Percentiles rank a stretch among this genome's conserved stretches.
These are phyloP conservation scores for Microctonus brassicae DNA, from an alignment of 2,888 invertebrate genomes.

Conservation along the genomic window DNA sequence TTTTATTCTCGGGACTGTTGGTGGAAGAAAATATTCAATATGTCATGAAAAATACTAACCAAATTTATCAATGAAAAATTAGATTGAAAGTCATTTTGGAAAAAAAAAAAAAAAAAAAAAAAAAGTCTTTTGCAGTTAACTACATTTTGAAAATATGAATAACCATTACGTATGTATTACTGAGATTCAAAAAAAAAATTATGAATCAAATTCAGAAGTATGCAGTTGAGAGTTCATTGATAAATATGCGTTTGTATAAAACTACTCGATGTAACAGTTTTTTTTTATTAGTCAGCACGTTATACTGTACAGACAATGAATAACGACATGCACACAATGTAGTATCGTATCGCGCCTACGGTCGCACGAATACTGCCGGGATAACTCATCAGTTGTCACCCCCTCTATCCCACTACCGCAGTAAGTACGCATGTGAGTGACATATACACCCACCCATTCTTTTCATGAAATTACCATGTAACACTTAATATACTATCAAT, in stretches of 20 bases:
- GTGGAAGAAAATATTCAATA: background rate
- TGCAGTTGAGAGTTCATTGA: background rate
- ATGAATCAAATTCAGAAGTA: background rate
- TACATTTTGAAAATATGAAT: background rate
- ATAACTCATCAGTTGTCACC: constrained; percentile 47
- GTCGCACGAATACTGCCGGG: constrained; percentile 58
- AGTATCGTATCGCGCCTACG: constrained; percentile 46
- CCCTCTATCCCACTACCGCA: constrained; percentile 27
- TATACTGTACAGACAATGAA: background rate
- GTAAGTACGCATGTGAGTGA: constrained; percentile 19
- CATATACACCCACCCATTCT: constrained; percentile 18
- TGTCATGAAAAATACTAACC: background rate
- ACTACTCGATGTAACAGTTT: background rate
- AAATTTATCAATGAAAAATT: background rate
- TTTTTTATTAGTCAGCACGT: background rate
- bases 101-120: background rate
- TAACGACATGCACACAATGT: background rate
- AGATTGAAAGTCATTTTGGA: background rate
- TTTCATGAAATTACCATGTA: background rate
- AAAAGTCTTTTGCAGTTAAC: background rate
- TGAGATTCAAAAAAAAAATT: background rate
- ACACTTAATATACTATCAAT: background rate
- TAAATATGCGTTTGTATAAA: background rate
- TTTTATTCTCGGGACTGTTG: constrained; percentile 17
- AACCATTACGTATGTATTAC: no score